Evolutionary conservation across 2,113 vertebrate genomes (phyloP).

Genomic region (Alethe diademata): DNA sequence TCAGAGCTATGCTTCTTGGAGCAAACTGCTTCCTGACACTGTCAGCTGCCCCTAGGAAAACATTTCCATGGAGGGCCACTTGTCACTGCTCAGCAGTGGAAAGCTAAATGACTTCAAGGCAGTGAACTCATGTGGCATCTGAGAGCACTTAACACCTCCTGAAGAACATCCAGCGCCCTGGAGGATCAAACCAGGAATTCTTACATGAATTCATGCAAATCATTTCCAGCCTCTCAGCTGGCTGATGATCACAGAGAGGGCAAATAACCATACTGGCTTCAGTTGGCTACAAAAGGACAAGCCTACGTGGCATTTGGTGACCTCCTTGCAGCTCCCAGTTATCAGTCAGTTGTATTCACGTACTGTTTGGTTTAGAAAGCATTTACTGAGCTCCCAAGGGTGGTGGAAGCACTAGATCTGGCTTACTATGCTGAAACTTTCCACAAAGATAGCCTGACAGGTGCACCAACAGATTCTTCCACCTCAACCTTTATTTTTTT

Average conservation of each 20-base stretch:
- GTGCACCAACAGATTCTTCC: not conserved
- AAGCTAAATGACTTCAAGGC: not conserved
- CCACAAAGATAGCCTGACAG: not conserved
- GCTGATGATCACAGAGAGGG: not conserved
- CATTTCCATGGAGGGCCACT: not conserved
- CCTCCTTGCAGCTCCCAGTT: not conserved
- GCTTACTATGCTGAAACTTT: not conserved
- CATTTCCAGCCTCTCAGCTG: not conserved
- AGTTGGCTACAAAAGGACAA: not conserved
- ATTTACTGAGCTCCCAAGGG: not conserved
- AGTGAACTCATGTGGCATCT: not conserved
- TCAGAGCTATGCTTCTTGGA: not conserved
- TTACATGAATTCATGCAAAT: not conserved
- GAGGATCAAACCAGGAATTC: not conserved
- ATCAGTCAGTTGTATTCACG: not conserved
- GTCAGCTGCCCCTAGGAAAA: not conserved
- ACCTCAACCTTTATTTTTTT: not conserved
- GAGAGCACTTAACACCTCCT: conserved; percentile 15
- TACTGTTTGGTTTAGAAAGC: not conserved
- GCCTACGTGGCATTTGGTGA: not conserved
- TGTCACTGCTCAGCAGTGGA: not conserved
- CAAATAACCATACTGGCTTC: not conserved
- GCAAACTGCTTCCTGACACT: not conserved
- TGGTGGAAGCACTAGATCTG: not conserved
- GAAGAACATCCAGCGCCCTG: not conserved